Percentiles rank a stretch among this genome's conserved stretches.
Evolutionary conservation across 2,888 invertebrate species (phyloP).

Genomic region (Oligia latruncula): DNA sequence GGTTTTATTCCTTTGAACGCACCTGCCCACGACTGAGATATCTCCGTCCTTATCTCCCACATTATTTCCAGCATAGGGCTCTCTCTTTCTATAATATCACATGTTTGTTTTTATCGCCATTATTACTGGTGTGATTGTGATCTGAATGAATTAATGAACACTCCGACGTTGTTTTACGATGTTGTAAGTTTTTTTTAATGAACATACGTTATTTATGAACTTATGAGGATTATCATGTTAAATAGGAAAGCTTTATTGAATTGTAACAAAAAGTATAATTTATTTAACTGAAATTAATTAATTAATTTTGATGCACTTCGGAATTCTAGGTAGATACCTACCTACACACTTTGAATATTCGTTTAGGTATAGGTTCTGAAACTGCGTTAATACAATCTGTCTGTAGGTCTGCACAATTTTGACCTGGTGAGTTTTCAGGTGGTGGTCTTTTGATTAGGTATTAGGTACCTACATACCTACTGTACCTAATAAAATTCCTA

Average conservation of each 20-base stretch:
- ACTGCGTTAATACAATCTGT: neutral
- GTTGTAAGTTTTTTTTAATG: slow-evolving; percentile 58
- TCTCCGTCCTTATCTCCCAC: slow-evolving; percentile 57
- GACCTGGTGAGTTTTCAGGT: neutral
- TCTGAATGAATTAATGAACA: slow-evolving; percentile 73
- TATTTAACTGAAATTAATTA: neutral
- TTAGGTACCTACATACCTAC: too few species aligned
- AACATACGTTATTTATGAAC: slow-evolving; percentile 12
- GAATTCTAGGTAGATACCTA: too few species aligned
- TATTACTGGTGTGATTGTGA: slow-evolving; percentile 72
- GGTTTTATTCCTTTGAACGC: slow-evolving; percentile 62
- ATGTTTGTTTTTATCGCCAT: slow-evolving; percentile 70
- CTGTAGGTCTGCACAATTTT: neutral
- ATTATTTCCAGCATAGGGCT: slow-evolving; percentile 41
- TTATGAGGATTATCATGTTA: slow-evolving; percentile 2
- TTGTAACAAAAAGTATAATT: slow-evolving; percentile 11
- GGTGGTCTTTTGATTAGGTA: neutral
- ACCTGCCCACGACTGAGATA: slow-evolving; percentile 68
- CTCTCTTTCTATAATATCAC: slow-evolving; percentile 65
- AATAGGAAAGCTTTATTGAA: slow-evolving; percentile 13
- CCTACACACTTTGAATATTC: neutral
- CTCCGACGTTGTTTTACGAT: slow-evolving; percentile 63
- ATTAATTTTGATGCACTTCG: neutral
- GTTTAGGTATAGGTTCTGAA: neutral
- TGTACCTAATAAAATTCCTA: neutral